Conservation (phyloP, 2,888 invertebrate species). For the Loripinus fragilis region DNA sequence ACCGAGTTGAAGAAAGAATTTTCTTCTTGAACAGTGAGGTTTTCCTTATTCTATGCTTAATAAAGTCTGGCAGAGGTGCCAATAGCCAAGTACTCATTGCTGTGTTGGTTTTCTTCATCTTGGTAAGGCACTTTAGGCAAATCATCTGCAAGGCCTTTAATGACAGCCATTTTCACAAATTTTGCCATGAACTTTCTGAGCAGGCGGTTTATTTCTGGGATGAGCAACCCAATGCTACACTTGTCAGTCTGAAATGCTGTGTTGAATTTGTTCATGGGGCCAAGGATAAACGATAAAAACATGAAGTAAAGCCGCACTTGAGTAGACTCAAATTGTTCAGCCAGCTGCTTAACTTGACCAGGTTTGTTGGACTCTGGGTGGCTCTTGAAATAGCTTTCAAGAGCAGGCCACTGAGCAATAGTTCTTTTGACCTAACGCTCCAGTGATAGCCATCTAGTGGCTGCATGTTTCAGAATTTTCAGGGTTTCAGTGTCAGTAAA, state of each 20-base stretch:
- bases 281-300: neutral
- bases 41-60: neutral
- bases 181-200: neutral
- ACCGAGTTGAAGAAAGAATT: neutral
- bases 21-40: neutral
- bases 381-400: conserved; percentile 1
- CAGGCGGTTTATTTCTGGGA: neutral
- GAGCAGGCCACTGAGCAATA: conserved; percentile 42
- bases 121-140: neutral
- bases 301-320: neutral
- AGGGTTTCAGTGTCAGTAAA: conserved; percentile 47
- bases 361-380: no score
- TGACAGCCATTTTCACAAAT: no score
- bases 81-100: neutral
- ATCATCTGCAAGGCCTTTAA: no score
- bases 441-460: conserved; percentile 41
- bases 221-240: neutral
- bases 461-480: conserved; percentile 48
- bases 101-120: neutral
- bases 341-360: no score
- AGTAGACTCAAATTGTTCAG: neutral
- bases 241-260: neutral
- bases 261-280: neutral
- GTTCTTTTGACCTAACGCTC: conserved; percentile 27
- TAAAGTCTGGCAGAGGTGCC: neutral